Percentiles rank a stretch among this genome's conserved stretches.
These are phyloP conservation scores for Drosophila kurseongensis DNA, from an alignment of 1,140 invertebrate species.

Conservation along the genomic window DNA sequence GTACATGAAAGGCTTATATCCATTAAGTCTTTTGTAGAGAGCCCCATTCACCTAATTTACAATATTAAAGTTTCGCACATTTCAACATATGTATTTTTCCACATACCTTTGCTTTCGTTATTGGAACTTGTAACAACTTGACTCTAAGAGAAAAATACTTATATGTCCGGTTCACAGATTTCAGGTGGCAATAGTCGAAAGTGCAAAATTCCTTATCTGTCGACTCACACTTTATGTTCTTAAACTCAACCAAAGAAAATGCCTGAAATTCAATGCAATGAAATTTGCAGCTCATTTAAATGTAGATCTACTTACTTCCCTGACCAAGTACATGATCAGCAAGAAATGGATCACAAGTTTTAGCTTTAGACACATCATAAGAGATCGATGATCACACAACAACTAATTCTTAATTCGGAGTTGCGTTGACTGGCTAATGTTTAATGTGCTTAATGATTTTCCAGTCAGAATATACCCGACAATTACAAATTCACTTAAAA, in stretches of 20 bases:
- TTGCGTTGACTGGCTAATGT: neutral
- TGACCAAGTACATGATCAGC: neutral
- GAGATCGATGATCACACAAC: too few relatives aligned
- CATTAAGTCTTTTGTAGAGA: neutral
- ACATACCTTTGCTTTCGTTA: slow-evolving; percentile 1
- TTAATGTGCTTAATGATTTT: neutral
- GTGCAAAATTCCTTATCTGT: neutral
- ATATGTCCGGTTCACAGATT: slow-evolving; percentile 1
- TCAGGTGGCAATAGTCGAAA: neutral
- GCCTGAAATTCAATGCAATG: neutral
- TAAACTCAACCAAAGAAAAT: neutral
- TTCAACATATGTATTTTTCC: neutral
- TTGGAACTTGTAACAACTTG: neutral
- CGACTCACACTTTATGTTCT: slow-evolving; percentile 1
- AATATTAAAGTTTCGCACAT: neutral
- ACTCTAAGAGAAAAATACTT: neutral
- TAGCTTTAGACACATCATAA: neutral
- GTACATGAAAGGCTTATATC: slow-evolving; percentile 6
- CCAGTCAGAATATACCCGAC: neutral
- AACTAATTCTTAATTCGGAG: neutral
- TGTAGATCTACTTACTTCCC: neutral
- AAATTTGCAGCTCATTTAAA: neutral
- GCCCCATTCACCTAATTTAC: neutral
- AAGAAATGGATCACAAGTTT: neutral
- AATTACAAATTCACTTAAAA: neutral